Base-by-base conservation (phyloP, 2,888 invertebrate species). In the Acronicta aceris region DNA sequence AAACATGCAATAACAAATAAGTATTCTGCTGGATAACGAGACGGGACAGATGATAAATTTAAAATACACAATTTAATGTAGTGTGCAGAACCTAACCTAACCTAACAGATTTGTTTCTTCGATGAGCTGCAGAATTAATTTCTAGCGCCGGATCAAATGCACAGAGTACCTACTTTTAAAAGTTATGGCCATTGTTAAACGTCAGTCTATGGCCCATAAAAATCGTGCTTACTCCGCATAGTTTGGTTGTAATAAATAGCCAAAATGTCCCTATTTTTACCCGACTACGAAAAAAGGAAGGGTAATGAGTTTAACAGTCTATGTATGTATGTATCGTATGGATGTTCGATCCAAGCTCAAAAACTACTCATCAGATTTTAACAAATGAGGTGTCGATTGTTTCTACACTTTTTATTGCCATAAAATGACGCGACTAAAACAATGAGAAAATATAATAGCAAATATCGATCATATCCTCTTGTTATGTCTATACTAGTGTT, bases 171-270 rank as follows among this genome's bases (percentile, higher is more conserved):
- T n/a, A n/a, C n/a, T n/a, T 76, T 78, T 49, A 53, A 40, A 63
- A 79, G 76, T 81, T 77, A 84, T 76, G 61, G 68, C 67, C 60
- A 78, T 74, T 81, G 81, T 79, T 68, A 79, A 82, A 79, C 65
- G 75, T 76, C 63, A 43, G 79, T 73, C 71, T 79, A 79, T 75
- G 63, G 78, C 71, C 73, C 73, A 81, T 86, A 80, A 84, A 84
- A 81, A 63, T 76, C 40, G 59, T 71, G 74, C 71, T 79, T 62
- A 72, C 64, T 56, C 72, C 63, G 74, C 76, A 60, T 57, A 71
- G 55, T 57, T n/a, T n/a, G n/a, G n/a, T n/a, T n/a, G n/a, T n/a
- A n/a, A n/a, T n/a, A n/a, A n/a, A n/a, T n/a, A n/a, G n/a, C n/a
- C n/a, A n/a, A n/a, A n/a, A n/a, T n/a, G n/a, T n/a, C n/a, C n/a